Conservation (phyloP, 2,797 vertebrate species). For the Tiaroga cobitis region DNA sequence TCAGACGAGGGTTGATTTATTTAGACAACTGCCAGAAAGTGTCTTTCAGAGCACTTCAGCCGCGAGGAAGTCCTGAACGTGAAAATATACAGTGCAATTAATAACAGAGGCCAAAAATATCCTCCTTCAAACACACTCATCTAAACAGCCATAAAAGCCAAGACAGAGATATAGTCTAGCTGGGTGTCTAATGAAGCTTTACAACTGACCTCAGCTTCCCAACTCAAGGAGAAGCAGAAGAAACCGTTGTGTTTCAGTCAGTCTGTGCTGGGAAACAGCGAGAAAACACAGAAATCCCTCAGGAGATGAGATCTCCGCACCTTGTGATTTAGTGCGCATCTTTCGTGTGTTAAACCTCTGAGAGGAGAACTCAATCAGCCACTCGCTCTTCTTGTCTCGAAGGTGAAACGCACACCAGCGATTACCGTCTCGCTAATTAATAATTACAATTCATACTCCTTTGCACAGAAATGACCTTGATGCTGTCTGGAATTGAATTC, state of each 20-base stretch:
- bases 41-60: neutral
- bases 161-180: conserved; percentile 4
- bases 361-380: conserved; percentile 33
- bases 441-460: conserved; percentile 52
- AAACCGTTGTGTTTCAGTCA: neutral
- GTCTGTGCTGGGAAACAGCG: neutral
- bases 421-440: conserved; percentile 59
- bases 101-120: conserved; percentile 30
- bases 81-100: neutral
- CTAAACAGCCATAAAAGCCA: conserved; percentile 46
- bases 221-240: conserved; percentile 23
- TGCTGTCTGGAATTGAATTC: conserved; percentile 31
- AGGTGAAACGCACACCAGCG: conserved; percentile 48
- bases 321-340: neutral
- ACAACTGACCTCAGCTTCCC: conserved; percentile 50
- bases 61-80: neutral
- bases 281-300: neutral
- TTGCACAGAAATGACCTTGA: conserved; percentile 43
- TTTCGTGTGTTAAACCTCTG: neutral
- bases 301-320: neutral
- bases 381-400: conserved; percentile 32
- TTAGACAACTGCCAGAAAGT: conserved; percentile 18
- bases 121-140: conserved; percentile 33
- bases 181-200: conserved; percentile 54
- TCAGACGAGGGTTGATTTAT: neutral